Base-by-base conservation (phyloP, 2,113 vertebrate species). In the Cyprinodon variegatus region DNA sequence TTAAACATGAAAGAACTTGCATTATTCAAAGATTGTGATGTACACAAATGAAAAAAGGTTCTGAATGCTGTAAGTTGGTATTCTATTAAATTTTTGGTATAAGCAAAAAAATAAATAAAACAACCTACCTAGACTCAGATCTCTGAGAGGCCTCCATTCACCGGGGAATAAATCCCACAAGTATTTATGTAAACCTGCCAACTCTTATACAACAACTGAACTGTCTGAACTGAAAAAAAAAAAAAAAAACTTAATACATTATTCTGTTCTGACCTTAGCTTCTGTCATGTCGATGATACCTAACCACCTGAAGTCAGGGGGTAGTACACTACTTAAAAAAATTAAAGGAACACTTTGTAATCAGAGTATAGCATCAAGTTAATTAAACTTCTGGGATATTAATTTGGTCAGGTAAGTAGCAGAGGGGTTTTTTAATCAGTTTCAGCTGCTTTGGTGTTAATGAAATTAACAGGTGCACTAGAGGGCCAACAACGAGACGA, bases 111-210 rank as follows among this genome's bases (percentile, higher is more conserved):
- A 69, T 71, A 3, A 78, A 57, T 38, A 48, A 37, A 79, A 71
- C 20, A 80, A 88, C 89, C 38, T 82, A 92, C 86, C 88, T 53
- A 78, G 59, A 66, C 67, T 76, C 86, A 87, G 82, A 83, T 88
- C 78, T 87, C 70, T 77, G 76, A 78, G 84, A 71, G 3, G 72
- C 77, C 76, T 74, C 86, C 82, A 82, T 83, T 78, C 77, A 78
- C 78, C 78, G 38, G 77, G 74, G 80, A 68, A 79, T 72, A 72
- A 72, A 74, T 84, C 79, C 80, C 11, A 38, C 20, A 78, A 87
- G 70, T 81, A 79, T 90, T 83, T 84, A 88, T 66, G 20, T 57
- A 65, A 82, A 90, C 71, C 85, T 88, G 88, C 84, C 89, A 92
- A 82, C 78, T 87, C 78, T 91, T 92, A 89, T 80, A 85, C 86